phyloP scores from a whole-genome alignment of 2,113 vertebrate species.

The Hydrolagus affinis region DNA sequence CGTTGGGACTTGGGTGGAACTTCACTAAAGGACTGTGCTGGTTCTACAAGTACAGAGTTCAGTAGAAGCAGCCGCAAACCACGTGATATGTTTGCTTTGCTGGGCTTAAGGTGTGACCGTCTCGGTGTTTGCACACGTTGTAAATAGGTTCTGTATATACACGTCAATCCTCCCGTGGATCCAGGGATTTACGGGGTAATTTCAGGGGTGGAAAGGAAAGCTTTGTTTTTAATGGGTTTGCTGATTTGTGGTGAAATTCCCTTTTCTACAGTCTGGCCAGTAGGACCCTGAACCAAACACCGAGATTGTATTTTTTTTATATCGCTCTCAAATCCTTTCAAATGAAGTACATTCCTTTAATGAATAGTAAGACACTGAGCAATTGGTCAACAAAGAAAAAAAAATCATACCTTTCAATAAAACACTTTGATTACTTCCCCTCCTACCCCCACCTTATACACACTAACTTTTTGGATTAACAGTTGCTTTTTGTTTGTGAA shows the following conservation, averaged over 20 bases:
- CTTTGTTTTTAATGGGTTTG: slow-evolving; percentile 26
- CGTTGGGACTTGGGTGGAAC: slow-evolving; percentile 86
- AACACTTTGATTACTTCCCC: background rate
- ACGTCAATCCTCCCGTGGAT: background rate
- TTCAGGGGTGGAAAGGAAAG: background rate
- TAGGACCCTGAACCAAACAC: background rate
- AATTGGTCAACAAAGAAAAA: background rate
- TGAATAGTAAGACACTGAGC: background rate
- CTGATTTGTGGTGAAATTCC: background rate
- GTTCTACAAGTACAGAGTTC: slow-evolving; percentile 89
- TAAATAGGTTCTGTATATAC: slow-evolving; percentile 27
- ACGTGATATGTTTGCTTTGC: slow-evolving; percentile 1
- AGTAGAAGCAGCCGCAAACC: slow-evolving; percentile 48
- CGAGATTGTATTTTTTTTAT: slow-evolving; percentile 16
- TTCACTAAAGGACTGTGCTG: slow-evolving; percentile 80
- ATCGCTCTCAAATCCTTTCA: slow-evolving; percentile 17
- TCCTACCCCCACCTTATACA: background rate
- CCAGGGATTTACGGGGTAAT: background rate
- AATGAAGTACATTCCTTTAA: slow-evolving; percentile 18
- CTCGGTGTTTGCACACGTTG: slow-evolving; percentile 15
- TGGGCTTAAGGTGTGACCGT: background rate
- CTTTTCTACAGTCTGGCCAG: background rate
- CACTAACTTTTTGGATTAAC: background rate
- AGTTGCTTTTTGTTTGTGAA: too few species aligned
- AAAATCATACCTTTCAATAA: slow-evolving; percentile 3